Base-by-base conservation (phyloP, 2,797 vertebrate species). In the Mergus octosetaceus region DNA sequence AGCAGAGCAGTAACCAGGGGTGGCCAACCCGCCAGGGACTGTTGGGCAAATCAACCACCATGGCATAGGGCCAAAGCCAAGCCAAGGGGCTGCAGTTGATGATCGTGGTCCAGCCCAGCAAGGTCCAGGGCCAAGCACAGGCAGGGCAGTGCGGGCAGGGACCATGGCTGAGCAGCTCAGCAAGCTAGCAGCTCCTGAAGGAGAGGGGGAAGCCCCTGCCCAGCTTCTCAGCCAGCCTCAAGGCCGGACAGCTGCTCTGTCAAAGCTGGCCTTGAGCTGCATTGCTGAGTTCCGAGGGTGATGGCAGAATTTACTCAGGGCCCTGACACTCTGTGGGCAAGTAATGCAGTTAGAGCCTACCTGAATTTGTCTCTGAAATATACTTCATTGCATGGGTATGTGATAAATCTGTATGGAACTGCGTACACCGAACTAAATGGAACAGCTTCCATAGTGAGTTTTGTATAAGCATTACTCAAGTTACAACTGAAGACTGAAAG, bases 121-220 rank as follows among this genome's bases (percentile, higher is more conserved):
- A 43, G 18, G 22, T 15, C 22, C 13, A 3, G 5, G 11, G 39
- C 18, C 56, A 79, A 82, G 28, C 14, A 77, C 13, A 71, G 49
- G 15, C 32, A n/a, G 11, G 28, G 0, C 10, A 60, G 18, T 19
- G 69, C 24, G 38, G 38, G 19, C 30, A 68, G 13, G 10, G 30
- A 45, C 18, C 18, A 15, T 0, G 3, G 12, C 5, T 4, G 38
- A 49, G 11, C 1, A 1, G 18, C 30, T 65, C 34, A 17, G 61
- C 47, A n/a, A 27, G 30, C 68, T 36, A 1, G 1, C 11, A 47
- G 25, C 13, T 61, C 24, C 57, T 45, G 25, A 64, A 41, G 16
- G 9, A 87, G 47, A 58, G 9, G 5, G 24, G 4, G 0, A 72
- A 81, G 53, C 22, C 36, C 2, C 22, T 41, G 5, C 7, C 27